Percentiles rank a stretch among this genome's conserved stretches.
Evolutionary conservation across 2,113 vertebrate genomes (phyloP).

Genomic region (Edolisoma coerulescens): DNA sequence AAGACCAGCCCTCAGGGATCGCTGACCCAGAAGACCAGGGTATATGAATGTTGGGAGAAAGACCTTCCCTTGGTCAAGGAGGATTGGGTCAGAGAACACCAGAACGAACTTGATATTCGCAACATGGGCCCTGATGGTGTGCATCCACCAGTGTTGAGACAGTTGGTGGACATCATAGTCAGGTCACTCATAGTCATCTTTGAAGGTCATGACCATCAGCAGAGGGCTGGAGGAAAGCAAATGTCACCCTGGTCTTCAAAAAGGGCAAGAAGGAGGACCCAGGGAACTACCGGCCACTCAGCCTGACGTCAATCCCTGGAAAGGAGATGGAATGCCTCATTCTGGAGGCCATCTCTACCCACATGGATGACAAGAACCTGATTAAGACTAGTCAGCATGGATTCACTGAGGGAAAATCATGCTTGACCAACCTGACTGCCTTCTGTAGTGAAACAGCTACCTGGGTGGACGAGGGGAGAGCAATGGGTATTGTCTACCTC

Average conservation of each 20-base stretch:
- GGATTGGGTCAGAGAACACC: not conserved
- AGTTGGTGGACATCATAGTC: not conserved
- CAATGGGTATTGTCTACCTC: accelerated
- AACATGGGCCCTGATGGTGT: too few relatives aligned
- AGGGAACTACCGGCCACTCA: not conserved
- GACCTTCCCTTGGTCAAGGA: not conserved
- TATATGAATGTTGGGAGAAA: not conserved
- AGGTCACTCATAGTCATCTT: not conserved
- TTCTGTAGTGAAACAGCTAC: not conserved
- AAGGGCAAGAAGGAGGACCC: too few relatives aligned
- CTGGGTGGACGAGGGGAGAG: not conserved
- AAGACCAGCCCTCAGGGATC: not conserved
- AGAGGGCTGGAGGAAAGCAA: not conserved
- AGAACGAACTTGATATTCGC: not conserved
- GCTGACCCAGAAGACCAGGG: not conserved
- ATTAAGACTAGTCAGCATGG: not conserved
- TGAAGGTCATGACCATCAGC: not conserved
- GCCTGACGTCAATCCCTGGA: not conserved
- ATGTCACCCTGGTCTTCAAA: not conserved
- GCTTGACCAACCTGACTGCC: not conserved
- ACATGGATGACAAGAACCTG: not conserved
- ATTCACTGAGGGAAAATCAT: not conserved
- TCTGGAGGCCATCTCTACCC: not conserved
- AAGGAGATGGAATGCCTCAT: not conserved
- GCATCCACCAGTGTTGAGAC: not conserved